A percentile compares a stretch with the other conserved stretches of the same genome.
These are phyloP conservation scores for Lasiurus cinereus DNA, from an alignment of 2,113 vertebrate species.

Conservation along the genomic window DNA sequence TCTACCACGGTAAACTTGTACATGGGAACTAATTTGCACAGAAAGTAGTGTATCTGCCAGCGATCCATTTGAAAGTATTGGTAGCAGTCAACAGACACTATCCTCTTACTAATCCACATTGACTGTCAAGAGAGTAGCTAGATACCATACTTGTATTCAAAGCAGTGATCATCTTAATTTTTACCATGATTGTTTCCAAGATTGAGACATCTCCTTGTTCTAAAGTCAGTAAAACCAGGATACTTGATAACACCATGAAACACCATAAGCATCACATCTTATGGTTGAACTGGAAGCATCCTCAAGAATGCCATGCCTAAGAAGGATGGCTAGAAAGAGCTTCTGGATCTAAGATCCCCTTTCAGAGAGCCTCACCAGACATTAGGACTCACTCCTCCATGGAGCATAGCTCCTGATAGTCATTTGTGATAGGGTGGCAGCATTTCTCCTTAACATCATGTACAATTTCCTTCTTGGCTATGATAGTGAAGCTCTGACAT, in stretches of 20 bases:
- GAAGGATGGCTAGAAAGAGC: constrained; percentile 89
- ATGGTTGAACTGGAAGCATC: constrained; percentile 90
- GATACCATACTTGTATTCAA: constrained; percentile 88
- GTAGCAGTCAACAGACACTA: constrained; percentile 65
- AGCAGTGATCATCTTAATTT: constrained; percentile 91
- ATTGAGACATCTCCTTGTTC: constrained; percentile 91
- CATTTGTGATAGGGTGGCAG: constrained; percentile 56
- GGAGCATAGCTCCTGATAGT: constrained; percentile 73
- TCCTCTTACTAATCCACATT: constrained; percentile 91
- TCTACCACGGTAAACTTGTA: background rate
- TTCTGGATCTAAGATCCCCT: constrained; percentile 89
- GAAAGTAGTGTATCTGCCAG: background rate
- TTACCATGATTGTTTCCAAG: constrained; percentile 89
- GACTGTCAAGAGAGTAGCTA: constrained; percentile 90
- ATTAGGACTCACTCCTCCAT: constrained; percentile 89
- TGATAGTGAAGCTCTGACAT: constrained; percentile 86
- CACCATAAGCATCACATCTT: constrained; percentile 90
- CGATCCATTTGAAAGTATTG: background rate
- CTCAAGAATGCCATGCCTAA: constrained; percentile 89
- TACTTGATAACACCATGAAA: constrained; percentile 90
- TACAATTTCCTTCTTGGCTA: constrained; percentile 85
- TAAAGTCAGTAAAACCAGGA: constrained; percentile 87
- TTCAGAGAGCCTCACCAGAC: constrained; percentile 86
- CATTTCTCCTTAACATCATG: constrained; percentile 85
- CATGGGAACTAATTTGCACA: background rate